Base-by-base conservation (phyloP, 2,797 vertebrate genomes). In the Pangasius krempfi region DNA sequence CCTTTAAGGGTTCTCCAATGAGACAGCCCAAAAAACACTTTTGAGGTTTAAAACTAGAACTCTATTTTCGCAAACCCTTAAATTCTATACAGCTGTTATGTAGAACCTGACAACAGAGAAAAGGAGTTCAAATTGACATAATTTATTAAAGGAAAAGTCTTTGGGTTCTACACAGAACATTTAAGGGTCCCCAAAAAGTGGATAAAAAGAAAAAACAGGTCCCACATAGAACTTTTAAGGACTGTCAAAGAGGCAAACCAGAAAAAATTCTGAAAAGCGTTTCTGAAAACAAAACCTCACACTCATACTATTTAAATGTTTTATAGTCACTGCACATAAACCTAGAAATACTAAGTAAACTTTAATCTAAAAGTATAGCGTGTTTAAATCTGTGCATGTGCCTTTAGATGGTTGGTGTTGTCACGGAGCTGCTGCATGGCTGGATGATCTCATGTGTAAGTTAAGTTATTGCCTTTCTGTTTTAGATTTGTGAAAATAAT, bases 291-390 rank as follows among this genome's bases (percentile, higher is more conserved):
- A 47, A 47, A 47, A 47, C 3, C 56, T 20, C 22, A 16, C 40
- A 16, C 2, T 60, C 14, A 22, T 40, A n/a, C 14, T 60, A 82
- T 60, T 82, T 60, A 82, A 10, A 82, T 60, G 9, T 44, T 83
- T 83, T 62, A 68, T 40, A 56, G 80, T 62, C 30, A 62, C 9
- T 40, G 80, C 22, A 83, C 80, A 83, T 82, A 62, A 64, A 83
- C 33, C 80, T 83, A 83, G 22, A 64, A 47, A 64, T 64, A 47
- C 1, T 64, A 64, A 64, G 22, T n/a, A 44, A 40, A 83, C 2
- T 27, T 22, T 68, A 52, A 68, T 50, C 60, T 27, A 50, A 84
- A 66, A 5, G 44, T 84, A 20, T 13, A 30, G 1, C 0, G 16
- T 27, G 27, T 68, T 84, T 33, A 27, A 82, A 20, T 62, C n/a